These are phyloP conservation scores for Apamea monoglypha DNA, from an alignment of 2,888 invertebrate genomes.

Conservation along the genomic window DNA sequence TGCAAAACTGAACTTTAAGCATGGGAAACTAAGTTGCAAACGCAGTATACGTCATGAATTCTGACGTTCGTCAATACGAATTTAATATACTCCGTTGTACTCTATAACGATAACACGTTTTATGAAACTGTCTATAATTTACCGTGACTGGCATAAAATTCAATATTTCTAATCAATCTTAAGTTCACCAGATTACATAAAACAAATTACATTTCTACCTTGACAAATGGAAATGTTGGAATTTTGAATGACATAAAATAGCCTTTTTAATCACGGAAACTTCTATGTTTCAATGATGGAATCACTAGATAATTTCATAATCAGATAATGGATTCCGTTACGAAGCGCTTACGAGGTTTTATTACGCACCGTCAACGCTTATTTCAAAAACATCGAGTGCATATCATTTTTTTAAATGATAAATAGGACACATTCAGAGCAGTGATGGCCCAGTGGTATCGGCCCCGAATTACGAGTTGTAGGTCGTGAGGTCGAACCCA, in stretches of 20 bases:
- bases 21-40: not conserved
- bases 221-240: not conserved
- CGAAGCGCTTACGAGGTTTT: no score
- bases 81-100: not conserved
- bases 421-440: no score
- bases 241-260: not conserved
- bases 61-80: not conserved
- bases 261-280: not conserved
- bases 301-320: not conserved
- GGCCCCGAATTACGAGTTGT: no score
- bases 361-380: no score
- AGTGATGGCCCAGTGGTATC: no score
- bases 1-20: not conserved
- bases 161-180: slow-evolving; percentile 20
- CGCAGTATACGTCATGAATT: not conserved
- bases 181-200: not conserved
- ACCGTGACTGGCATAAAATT: not conserved
- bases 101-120: not conserved
- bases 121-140: slow-evolving; percentile 11
- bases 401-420: no score
- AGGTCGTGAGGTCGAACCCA: no score
- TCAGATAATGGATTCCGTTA: not conserved
- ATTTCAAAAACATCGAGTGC: no score
- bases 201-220: slow-evolving; percentile 14
- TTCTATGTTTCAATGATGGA: not conserved